These are phyloP conservation scores for Ophioderma brevispina DNA, from an alignment of 35 echinoderm and acorn worm genomes.

Conservation along the genomic window DNA sequence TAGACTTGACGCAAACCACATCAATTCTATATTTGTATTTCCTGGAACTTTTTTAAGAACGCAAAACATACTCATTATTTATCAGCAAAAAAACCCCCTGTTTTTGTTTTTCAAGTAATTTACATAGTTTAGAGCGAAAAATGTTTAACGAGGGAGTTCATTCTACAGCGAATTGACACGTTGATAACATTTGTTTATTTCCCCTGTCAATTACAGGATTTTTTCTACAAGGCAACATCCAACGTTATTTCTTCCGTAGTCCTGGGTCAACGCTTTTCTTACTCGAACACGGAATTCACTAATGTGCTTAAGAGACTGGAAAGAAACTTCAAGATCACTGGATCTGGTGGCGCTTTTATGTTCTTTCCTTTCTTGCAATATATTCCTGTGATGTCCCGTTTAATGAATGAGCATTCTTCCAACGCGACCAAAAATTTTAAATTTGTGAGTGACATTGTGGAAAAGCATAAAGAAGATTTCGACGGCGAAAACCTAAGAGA, in stretches of 20 bases:
- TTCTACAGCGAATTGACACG: too few relatives aligned
- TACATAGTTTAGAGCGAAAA: too few relatives aligned
- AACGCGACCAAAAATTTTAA: not conserved
- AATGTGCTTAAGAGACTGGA: not conserved
- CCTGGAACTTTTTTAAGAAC: too few relatives aligned
- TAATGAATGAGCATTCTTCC: not conserved
- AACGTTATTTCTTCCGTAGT: constrained; percentile 77
- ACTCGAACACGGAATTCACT: constrained; percentile 58
- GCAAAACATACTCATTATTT: too few relatives aligned
- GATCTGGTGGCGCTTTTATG: not conserved
- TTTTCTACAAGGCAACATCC: constrained; percentile 47
- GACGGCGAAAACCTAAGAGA: constrained; percentile 40
- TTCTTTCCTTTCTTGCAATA: constrained; percentile 25
- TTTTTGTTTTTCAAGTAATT: too few relatives aligned
- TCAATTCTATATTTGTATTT: too few relatives aligned
- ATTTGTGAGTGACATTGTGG: constrained; percentile 23
- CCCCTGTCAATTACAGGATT: too few relatives aligned
- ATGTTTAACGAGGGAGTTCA: too few relatives aligned
- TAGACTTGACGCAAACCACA: too few relatives aligned
- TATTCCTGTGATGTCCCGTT: not conserved
- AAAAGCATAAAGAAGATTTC: constrained; percentile 37
- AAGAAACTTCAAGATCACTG: constrained; percentile 9
- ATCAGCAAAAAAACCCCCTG: too few relatives aligned
- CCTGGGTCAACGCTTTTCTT: constrained; percentile 62
- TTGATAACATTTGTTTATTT: too few relatives aligned